phyloP scores from a whole-genome alignment of 2,888 invertebrate genomes.

The Drosophila limbata region DNA sequence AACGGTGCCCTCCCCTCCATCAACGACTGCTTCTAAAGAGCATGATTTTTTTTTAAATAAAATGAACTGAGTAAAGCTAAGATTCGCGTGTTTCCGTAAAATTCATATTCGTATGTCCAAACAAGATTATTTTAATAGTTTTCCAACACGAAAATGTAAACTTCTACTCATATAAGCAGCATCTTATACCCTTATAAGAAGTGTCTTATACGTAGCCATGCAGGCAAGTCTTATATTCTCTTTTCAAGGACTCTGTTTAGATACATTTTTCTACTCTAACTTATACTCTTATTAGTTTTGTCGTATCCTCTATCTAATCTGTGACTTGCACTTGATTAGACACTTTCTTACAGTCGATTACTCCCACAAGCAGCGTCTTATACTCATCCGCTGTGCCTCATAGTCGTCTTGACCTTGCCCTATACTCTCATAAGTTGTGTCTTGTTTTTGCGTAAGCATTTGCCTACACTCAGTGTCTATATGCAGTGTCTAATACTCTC shows the following conservation, averaged over 20 bases:
- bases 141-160: background rate
- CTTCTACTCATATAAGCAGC: background rate
- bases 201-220: background rate
- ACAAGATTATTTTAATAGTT: background rate
- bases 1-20: constrained; percentile 56
- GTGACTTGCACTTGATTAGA: too few species aligned
- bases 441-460: background rate
- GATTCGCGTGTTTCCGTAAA: too few species aligned
- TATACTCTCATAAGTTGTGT: too few species aligned
- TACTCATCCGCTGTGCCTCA: too few species aligned
- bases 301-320: too few species aligned
- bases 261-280: background rate
- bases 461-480: constrained; percentile 6
- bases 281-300: too few species aligned
- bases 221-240: background rate
- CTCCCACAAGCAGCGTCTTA: background rate
- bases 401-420: too few species aligned
- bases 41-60: constrained; percentile 20
- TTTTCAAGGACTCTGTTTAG: background rate
- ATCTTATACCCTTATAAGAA: background rate
- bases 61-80: constrained; percentile 4
- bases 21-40: constrained; percentile 58
- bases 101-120: too few species aligned
- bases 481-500: background rate
- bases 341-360: background rate